Conservation (phyloP, 30 jellyfish, hydroid and myxozoan genomes). For the Rhopilema esculentum region DNA sequence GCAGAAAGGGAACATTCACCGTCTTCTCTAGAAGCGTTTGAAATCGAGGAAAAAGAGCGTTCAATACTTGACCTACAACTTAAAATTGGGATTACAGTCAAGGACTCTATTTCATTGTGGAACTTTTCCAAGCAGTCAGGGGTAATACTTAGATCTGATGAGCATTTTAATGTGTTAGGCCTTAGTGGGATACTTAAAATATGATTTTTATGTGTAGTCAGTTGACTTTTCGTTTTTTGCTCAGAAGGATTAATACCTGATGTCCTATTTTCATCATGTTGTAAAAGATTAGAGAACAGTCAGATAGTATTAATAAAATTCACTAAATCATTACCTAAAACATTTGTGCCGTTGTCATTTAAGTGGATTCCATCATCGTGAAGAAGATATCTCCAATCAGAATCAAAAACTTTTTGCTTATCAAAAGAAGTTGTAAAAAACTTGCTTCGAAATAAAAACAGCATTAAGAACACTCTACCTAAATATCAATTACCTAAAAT, state of each 20-base stretch:
- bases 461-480: too few relatives aligned
- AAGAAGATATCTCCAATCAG: background rate
- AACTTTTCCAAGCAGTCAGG: too few relatives aligned
- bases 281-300: background rate
- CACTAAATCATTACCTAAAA: background rate
- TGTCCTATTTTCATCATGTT: background rate
- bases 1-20: constrained; percentile 15
- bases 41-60: background rate
- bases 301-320: background rate
- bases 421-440: too few relatives aligned
- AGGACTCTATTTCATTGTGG: background rate
- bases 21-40: constrained; percentile 14
- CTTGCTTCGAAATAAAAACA: too few relatives aligned
- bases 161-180: constrained; percentile 3
- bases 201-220: background rate
- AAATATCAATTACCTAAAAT: too few relatives aligned
- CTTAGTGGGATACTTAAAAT: background rate
- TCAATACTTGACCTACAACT: background rate
- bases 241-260: constrained; percentile 4
- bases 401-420: background rate
- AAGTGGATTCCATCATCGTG: constrained; percentile 34
- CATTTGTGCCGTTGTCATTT: background rate
- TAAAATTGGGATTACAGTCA: too few relatives aligned
- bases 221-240: background rate
- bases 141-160: background rate